phyloP scores from a whole-genome alignment of 2,113 vertebrate species.

The Paramormyrops kingsleyae region DNA sequence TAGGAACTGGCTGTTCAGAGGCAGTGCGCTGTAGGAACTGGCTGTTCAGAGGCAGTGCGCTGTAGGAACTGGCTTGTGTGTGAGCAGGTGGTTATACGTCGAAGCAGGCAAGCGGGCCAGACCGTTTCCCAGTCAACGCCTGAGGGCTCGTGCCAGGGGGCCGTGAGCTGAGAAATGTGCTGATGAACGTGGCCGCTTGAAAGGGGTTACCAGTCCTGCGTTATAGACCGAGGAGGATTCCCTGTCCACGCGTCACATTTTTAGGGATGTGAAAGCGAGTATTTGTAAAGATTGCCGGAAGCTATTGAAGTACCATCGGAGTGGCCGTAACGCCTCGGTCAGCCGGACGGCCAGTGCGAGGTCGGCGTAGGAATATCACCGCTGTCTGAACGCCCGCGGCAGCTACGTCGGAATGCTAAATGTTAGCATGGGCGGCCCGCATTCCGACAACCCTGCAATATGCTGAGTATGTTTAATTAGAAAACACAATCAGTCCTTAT shows the following conservation, averaged over 20 bases:
- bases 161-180: slow-evolving; percentile 33
- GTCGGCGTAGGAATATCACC: background rate
- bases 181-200: background rate
- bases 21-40: no score
- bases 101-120: background rate
- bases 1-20: background rate
- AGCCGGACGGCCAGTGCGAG: background rate
- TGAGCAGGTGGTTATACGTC: background rate
- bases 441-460: slow-evolving; percentile 6
- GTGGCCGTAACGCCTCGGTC: background rate
- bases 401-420: background rate
- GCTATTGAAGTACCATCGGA: background rate
- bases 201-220: background rate
- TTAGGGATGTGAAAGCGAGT: background rate
- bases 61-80: background rate
- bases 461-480: slow-evolving; percentile 21
- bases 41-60: background rate
- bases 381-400: background rate
- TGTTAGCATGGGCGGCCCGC: background rate
- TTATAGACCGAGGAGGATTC: background rate
- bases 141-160: slow-evolving; percentile 34
- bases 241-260: background rate
- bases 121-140: background rate
- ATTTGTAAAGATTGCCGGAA: background rate
- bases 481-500: slow-evolving; percentile 8